Base-by-base conservation (phyloP, 2,113 vertebrate genomes). In the Chionodraco myersi region DNA sequence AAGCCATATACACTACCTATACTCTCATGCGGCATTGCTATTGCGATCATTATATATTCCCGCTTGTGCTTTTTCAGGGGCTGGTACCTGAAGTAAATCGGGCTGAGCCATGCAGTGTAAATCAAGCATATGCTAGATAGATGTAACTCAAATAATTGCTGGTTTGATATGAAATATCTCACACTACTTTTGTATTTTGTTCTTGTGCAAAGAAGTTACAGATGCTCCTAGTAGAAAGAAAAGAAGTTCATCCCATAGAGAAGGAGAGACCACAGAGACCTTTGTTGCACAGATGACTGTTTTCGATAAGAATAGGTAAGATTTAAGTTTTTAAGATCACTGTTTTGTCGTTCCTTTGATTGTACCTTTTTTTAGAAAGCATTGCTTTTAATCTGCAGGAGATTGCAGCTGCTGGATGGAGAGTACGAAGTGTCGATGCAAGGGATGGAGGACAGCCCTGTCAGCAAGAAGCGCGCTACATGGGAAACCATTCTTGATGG, bases 401-500 rank as follows among this genome's bases (percentile, higher is more conserved):
- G 98, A 62, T 94, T 99, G 93, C 98, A 99, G 75, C 95, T 99
- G 84, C 94, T 99, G 87, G 98, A 99, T 89, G 98, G 98, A 49
- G 98, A 99, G 84, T 99, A 99, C 62, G 98, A 99, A 94, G 98
- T 99, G 91, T 98, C 98, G 57, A 98, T 99, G 98, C 98, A 99
- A 89, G 97, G 98, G 87, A 97, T 99, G 96, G 97, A 99, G 89
- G 97, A 99, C 69, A 97, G 96, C 93, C 97, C 98, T 16, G 95
- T 99, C 81, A 98, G 96, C 94, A 99, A 99, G 94, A 99, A 99
- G 93, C 96, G 97, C 93, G 98, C 98, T 80, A 99, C 98, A 0
- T 99, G 98, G 98, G 98, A 99, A 93, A 99, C 98, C 0, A 99
- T 99, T 91, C 95, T 99, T 76, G 98, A 99, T 93, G 98, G 98